A percentile compares a stretch with the other conserved stretches of the same genome.
Evolutionary conservation across 1,140 invertebrate species (phyloP).

Genomic region (Lerema accius): DNA sequence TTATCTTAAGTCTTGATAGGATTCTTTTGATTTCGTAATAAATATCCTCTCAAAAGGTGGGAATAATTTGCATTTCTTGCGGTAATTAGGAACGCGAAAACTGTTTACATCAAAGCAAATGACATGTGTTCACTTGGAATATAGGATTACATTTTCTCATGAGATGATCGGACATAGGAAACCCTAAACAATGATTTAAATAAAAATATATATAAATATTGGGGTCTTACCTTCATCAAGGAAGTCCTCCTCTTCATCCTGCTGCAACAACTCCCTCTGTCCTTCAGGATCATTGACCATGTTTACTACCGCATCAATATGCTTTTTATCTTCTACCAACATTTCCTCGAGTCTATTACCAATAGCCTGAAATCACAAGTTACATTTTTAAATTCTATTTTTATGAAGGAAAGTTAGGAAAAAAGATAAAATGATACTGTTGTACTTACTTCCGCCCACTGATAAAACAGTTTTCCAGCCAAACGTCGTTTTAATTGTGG

Average conservation of each 20-base stretch:
- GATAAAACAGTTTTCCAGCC: constrained; percentile 98
- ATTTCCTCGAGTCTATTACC: constrained; percentile 94
- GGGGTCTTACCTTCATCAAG: constrained; percentile 95
- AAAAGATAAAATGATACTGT: background rate
- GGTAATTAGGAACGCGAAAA: too few relatives aligned
- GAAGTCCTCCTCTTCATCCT: constrained; percentile 99
- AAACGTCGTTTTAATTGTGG: constrained; percentile 83
- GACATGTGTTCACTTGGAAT: too few relatives aligned
- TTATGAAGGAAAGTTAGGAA: too few relatives aligned
- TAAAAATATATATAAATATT: too few relatives aligned
- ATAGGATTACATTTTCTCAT: too few relatives aligned
- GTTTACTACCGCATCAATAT: constrained; percentile 86
- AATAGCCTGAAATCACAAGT: constrained; percentile 78
- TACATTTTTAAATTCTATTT: background rate
- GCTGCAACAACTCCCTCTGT: constrained; percentile 92
- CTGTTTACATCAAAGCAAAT: too few relatives aligned
- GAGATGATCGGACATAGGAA: background rate
- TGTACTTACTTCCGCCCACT: constrained; percentile 94
- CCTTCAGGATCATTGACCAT: constrained; percentile 92
- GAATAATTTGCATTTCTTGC: too few relatives aligned
- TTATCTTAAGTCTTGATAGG: too few relatives aligned
- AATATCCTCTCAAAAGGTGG: too few relatives aligned
- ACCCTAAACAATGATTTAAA: background rate
- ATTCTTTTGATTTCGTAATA: too few relatives aligned
- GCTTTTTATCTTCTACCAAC: constrained; percentile 88